Percentiles rank a stretch among this genome's conserved stretches.
Conservation (phyloP, 2,113 vertebrate genomes). For the Triplophysa tibetana region DNA sequence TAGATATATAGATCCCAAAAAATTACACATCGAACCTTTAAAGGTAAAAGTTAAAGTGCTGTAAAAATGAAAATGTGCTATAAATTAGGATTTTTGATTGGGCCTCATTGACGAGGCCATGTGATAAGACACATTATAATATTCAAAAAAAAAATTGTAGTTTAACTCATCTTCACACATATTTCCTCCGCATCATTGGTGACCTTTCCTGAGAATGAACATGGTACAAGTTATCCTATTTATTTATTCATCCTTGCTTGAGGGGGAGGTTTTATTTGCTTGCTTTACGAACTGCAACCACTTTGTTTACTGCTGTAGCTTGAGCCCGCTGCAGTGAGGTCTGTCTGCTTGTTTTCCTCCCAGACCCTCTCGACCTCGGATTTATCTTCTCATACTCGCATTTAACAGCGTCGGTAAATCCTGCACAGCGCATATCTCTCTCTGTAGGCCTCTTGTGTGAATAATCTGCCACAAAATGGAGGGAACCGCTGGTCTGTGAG, state of each 20-base stretch:
- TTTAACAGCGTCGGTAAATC: constrained; percentile 54
- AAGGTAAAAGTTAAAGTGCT: too few relatives aligned
- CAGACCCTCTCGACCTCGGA: constrained; percentile 32
- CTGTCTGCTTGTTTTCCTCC: constrained; percentile 26
- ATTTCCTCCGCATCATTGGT: neutral
- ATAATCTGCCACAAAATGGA: constrained; percentile 33
- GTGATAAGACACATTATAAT: too few relatives aligned
- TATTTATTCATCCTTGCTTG: constrained; percentile 31
- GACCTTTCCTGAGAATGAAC: neutral
- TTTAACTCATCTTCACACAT: neutral
- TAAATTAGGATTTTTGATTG: too few relatives aligned
- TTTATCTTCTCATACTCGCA: constrained; percentile 53
- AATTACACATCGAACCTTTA: too few relatives aligned
- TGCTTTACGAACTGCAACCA: constrained; percentile 3
- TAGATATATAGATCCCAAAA: too few relatives aligned
- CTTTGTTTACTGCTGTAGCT: constrained; percentile 44
- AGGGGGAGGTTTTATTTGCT: constrained; percentile 4
- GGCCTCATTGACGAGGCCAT: too few relatives aligned
- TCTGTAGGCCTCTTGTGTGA: constrained; percentile 8
- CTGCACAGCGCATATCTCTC: constrained; percentile 3
- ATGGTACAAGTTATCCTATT: neutral
- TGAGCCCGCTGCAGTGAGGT: neutral
- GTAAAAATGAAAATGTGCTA: too few relatives aligned
- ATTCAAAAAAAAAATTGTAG: too few relatives aligned
- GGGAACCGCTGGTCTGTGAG: neutral